Percentiles rank a stretch among this genome's conserved stretches.
Conservation (phyloP, 2,113 vertebrate genomes). For the Myiopsitta monachus region DNA sequence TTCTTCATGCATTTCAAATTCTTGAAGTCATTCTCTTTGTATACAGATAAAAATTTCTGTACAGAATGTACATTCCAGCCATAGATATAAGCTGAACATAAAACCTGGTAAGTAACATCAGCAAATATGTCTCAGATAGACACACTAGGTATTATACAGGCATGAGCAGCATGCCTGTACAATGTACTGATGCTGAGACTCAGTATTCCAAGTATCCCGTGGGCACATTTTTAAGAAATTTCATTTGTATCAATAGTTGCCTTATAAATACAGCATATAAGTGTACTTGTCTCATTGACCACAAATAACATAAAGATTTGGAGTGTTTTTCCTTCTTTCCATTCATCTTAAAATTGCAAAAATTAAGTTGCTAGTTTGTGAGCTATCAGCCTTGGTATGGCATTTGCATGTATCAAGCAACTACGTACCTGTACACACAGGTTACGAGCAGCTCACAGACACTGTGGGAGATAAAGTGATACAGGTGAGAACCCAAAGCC, state of each 20-base stretch:
- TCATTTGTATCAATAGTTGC: not conserved
- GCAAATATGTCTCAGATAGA: not conserved
- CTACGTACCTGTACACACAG: not conserved
- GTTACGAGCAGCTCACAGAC: not conserved
- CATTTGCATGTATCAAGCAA: not conserved
- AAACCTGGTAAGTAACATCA: not conserved
- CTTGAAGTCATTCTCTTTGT: not conserved
- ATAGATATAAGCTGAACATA: not conserved
- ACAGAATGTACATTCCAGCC: not conserved
- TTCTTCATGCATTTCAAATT: not conserved
- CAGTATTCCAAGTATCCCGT: not conserved
- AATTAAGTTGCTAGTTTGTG: not conserved
- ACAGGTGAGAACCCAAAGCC: not conserved
- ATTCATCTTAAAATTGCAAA: not conserved
- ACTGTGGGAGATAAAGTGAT: not conserved
- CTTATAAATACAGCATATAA: not conserved
- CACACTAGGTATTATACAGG: not conserved
- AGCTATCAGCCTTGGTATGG: not conserved
- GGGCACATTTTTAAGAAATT: not conserved
- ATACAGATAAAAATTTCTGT: not conserved
- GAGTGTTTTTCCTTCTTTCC: not conserved
- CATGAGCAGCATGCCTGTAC: not conserved
- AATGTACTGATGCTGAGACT: not conserved
- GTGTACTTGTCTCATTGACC: not conserved
- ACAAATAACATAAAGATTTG: not conserved